phyloP scores from a whole-genome alignment of 2,797 vertebrate genomes.

The Sebastes kiyomatsui region DNA sequence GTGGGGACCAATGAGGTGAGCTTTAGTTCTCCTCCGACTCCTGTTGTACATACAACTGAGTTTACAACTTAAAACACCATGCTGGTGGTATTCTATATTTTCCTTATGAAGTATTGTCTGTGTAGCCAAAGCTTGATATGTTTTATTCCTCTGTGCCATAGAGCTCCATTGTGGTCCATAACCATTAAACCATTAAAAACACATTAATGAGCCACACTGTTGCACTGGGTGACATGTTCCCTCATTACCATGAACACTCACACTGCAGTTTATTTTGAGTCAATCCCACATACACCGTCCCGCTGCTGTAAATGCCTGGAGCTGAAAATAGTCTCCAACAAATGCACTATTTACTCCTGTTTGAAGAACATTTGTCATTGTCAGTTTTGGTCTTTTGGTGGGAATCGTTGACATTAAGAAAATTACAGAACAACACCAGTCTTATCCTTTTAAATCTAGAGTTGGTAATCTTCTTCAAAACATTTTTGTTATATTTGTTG shows the following conservation, averaged over 20 bases:
- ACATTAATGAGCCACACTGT: neutral
- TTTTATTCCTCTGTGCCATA: neutral
- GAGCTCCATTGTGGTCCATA: neutral
- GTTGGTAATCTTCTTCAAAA: neutral
- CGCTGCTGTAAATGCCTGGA: neutral
- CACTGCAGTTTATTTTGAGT: neutral
- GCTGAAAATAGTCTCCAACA: neutral
- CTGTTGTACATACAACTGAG: neutral
- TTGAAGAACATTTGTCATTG: neutral
- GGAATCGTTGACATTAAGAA: neutral
- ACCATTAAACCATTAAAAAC: neutral
- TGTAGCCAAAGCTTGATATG: neutral
- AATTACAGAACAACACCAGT: neutral
- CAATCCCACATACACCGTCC: neutral
- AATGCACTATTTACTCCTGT: neutral
- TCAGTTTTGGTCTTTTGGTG: neutral
- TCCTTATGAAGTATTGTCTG: neutral
- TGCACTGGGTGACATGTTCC: neutral
- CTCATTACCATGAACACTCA: neutral
- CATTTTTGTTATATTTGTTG: neutral
- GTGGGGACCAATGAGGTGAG: slow-evolving; percentile 97
- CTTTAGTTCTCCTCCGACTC: neutral
- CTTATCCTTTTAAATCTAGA: neutral
- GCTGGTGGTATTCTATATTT: neutral
- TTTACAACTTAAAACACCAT: neutral